Evolutionary conservation across 2,888 invertebrate species (phyloP).

Genomic region (Folsomia candida): DNA sequence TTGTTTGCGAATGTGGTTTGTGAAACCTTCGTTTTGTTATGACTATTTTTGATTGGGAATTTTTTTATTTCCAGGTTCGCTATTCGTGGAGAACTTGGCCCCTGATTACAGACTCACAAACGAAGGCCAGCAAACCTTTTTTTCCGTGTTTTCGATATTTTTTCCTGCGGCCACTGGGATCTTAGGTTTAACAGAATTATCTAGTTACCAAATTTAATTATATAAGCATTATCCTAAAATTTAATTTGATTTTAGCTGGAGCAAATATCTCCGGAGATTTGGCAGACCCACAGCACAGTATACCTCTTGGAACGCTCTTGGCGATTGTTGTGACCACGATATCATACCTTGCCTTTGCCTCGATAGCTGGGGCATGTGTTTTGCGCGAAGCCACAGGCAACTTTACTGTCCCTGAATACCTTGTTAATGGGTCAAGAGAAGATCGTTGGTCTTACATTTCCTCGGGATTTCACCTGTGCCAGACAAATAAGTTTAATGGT

Average conservation of each 20-base stretch:
- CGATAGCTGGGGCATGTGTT: conserved; percentile 66
- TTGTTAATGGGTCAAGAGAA: conserved; percentile 32
- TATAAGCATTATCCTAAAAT: too few relatives aligned
- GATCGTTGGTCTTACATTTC: conserved; percentile 9
- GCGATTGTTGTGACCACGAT: conserved; percentile 82
- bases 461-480: not conserved
- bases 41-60: not conserved
- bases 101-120: conserved; percentile 75
- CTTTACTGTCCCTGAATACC: conserved; percentile 59
- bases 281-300: too few relatives aligned
- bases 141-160: conserved; percentile 94
- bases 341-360: conserved; percentile 81
- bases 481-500: conserved; percentile 12
- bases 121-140: conserved; percentile 78
- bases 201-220: too few relatives aligned
- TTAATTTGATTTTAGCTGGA: too few relatives aligned
- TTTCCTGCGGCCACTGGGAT: too few relatives aligned
- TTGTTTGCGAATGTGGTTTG: too few relatives aligned
- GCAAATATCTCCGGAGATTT: conserved; percentile 98
- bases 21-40: too few relatives aligned
- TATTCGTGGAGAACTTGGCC: conserved; percentile 70
- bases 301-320: too few relatives aligned
- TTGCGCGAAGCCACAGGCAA: conserved; percentile 77
- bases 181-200: too few relatives aligned
- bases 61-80: conserved; percentile 61